Conservation (phyloP, 2,888 invertebrate genomes). For the Antheraea yamamai region DNA sequence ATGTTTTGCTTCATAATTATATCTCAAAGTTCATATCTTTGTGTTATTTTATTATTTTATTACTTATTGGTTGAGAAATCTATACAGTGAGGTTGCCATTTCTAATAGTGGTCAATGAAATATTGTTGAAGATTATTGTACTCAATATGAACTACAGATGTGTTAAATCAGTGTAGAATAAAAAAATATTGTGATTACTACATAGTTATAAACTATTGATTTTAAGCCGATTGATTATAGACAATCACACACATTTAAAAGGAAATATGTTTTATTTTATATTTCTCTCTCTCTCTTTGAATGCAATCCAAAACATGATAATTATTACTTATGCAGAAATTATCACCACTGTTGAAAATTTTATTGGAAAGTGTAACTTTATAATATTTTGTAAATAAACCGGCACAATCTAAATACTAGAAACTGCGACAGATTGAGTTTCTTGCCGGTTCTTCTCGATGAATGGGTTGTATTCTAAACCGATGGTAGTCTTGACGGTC, state of each 20-base stretch:
- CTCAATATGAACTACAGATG: no score
- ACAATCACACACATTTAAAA: background rate
- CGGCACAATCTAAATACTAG: no score
- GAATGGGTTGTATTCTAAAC: no score
- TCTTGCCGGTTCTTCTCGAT: no score
- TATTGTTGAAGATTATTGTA: no score
- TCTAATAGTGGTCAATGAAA: no score
- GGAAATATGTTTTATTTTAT: background rate
- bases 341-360: background rate
- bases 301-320: background rate
- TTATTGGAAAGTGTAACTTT: background rate
- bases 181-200: background rate
- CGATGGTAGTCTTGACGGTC: no score
- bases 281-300: background rate
- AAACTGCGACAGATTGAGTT: no score
- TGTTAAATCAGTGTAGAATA: background rate
- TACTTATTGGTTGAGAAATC: background rate
- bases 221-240: background rate
- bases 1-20: background rate
- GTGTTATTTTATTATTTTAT: background rate
- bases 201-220: background rate
- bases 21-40: background rate
- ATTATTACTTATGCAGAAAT: background rate
- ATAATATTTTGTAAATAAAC: no score
- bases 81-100: conserved; percentile 20